These are phyloP conservation scores for Taeniopygia guttata DNA, from an alignment of 2,797 vertebrate species.

Conservation along the genomic window DNA sequence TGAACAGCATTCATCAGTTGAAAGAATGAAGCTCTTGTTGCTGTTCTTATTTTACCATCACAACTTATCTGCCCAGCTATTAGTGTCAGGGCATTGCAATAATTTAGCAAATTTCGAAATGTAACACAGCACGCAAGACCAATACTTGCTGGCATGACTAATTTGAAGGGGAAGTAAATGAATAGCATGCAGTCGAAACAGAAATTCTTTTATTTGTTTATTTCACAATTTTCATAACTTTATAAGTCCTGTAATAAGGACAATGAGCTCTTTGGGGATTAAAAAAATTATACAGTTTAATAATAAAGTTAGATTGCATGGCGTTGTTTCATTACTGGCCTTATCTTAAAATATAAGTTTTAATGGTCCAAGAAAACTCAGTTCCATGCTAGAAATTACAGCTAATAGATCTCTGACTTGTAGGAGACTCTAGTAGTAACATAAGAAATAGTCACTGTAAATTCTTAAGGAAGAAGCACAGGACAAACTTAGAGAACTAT, in stretches of 20 bases:
- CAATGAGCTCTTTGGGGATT: neutral
- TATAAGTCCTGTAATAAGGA: neutral
- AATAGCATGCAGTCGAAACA: neutral
- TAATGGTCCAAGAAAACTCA: neutral
- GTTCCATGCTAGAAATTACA: neutral
- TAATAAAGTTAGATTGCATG: neutral
- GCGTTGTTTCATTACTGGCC: neutral
- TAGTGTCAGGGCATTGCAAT: neutral
- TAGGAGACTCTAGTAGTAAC: neutral
- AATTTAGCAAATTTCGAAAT: neutral
- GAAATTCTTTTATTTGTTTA: neutral
- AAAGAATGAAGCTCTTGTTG: neutral
- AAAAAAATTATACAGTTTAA: neutral
- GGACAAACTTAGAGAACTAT: neutral
- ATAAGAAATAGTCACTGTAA: neutral
- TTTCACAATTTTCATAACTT: neutral
- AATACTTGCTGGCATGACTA: neutral
- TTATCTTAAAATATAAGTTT: neutral
- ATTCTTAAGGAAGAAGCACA: neutral
- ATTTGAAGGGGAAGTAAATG: neutral
- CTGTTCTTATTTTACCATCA: neutral
- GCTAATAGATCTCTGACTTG: neutral
- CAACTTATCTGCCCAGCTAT: neutral
- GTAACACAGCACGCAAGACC: neutral
- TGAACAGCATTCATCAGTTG: neutral